These are phyloP conservation scores for Agrotis clavis DNA, from an alignment of 2,888 invertebrate species.

Conservation along the genomic window DNA sequence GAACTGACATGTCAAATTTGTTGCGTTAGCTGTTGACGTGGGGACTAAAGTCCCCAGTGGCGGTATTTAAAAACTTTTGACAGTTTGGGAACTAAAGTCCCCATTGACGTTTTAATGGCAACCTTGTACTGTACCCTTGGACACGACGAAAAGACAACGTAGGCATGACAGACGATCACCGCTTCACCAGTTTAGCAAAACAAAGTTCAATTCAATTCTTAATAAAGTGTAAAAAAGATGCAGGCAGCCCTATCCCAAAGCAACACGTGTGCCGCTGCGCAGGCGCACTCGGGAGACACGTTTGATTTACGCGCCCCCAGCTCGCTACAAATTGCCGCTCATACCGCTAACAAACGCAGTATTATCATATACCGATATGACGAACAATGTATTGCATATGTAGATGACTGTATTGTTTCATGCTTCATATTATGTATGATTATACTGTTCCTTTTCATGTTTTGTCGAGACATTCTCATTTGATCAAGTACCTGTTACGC, in stretches of 20 bases:
- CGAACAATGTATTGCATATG: constrained; percentile 18
- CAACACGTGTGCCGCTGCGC: constrained; percentile 80
- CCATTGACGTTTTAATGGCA: too few relatives aligned
- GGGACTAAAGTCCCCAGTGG: too few relatives aligned
- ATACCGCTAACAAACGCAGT: constrained; percentile 76
- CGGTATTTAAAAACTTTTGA: too few relatives aligned
- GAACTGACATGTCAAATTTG: too few relatives aligned
- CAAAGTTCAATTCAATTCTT: too few relatives aligned
- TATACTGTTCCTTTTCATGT: not conserved
- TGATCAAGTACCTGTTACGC: not conserved
- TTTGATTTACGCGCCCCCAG: constrained; percentile 85
- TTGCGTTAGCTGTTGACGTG: too few relatives aligned
- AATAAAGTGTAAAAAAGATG: not conserved
- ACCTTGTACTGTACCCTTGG: too few relatives aligned
- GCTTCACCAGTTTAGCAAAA: too few relatives aligned
- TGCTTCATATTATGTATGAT: too few relatives aligned
- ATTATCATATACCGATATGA: constrained; percentile 66
- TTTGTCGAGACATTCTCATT: not conserved
- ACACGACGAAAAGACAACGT: too few relatives aligned
- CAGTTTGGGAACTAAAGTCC: too few relatives aligned
- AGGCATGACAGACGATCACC: too few relatives aligned
- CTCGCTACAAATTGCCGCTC: constrained; percentile 78
- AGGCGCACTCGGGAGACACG: constrained; percentile 71
- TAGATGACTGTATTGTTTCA: constrained; percentile 3
- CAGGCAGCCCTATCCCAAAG: constrained; percentile 69